phyloP scores from a whole-genome alignment of 2,113 vertebrate species.

The Trichechus manatus region DNA sequence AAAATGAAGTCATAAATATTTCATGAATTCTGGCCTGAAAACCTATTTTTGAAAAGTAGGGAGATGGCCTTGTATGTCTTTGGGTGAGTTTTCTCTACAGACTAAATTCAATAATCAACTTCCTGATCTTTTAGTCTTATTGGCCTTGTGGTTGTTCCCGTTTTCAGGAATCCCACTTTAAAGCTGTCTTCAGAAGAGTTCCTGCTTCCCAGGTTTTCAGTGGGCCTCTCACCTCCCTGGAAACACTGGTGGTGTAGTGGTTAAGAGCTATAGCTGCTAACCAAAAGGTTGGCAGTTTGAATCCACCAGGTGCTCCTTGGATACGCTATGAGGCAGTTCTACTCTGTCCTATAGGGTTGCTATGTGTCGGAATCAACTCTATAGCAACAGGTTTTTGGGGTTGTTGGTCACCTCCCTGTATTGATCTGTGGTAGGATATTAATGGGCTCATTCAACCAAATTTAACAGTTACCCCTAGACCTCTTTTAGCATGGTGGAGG shows the following conservation, averaged over 20 bases:
- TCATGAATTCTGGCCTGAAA: constrained; percentile 18
- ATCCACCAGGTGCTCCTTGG: too few relatives aligned
- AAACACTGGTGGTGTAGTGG: too few relatives aligned
- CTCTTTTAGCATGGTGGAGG: neutral
- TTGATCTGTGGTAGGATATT: neutral
- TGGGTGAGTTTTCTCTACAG: neutral
- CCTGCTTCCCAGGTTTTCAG: neutral
- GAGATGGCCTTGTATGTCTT: neutral
- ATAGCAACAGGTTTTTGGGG: too few relatives aligned
- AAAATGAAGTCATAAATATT: constrained; percentile 57
- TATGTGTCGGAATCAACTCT: too few relatives aligned
- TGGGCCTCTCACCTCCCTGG: neutral
- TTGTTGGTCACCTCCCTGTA: neutral
- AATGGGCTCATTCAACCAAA: neutral
- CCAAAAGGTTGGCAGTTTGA: too few relatives aligned
- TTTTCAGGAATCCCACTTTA: neutral
- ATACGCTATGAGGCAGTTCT: too few relatives aligned
- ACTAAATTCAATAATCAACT: neutral
- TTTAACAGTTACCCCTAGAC: neutral
- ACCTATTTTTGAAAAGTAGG: constrained; percentile 22
- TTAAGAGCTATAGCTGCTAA: too few relatives aligned
- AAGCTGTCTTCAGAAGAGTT: neutral
- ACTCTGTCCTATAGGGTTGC: too few relatives aligned
- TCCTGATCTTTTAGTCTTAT: neutral
- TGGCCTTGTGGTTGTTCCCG: neutral